Evolutionary conservation across 2,888 invertebrate genomes (phyloP).

Genomic region (Eueremaeus valkanovi): DNA sequence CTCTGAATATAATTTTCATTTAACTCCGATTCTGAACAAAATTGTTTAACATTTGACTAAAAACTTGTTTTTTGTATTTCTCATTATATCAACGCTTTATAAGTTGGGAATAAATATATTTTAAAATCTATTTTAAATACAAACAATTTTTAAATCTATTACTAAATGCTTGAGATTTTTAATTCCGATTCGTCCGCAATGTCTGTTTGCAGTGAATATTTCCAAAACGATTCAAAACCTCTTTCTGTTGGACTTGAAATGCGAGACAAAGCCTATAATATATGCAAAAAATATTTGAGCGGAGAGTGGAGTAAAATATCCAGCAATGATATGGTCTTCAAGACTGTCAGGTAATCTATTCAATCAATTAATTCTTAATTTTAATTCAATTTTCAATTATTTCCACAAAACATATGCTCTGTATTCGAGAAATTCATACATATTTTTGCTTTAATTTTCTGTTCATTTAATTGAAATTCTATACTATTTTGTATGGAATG

Average conservation of each 20-base stretch:
- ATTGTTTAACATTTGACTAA: neutral
- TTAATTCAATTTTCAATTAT: slow-evolving; percentile 2
- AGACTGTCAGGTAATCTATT: slow-evolving; percentile 68
- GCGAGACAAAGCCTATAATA: slow-evolving; percentile 69
- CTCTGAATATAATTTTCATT: neutral
- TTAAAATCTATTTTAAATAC: too few species aligned
- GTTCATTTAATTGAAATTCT: slow-evolving; percentile 2
- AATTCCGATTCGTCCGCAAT: neutral
- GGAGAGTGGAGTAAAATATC: slow-evolving; percentile 84
- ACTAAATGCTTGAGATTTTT: too few species aligned
- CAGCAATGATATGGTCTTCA: slow-evolving; percentile 70
- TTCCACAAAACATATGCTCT: neutral
- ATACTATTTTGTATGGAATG: neutral
- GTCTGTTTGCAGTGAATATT: neutral
- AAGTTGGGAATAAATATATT: too few species aligned
- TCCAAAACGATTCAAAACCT: neutral
- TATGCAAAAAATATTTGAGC: slow-evolving; percentile 82
- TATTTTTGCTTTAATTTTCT: slow-evolving; percentile 36
- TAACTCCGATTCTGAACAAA: too few species aligned
- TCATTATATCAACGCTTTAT: too few species aligned
- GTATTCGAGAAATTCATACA: neutral
- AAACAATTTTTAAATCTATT: too few species aligned
- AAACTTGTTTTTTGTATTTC: neutral
- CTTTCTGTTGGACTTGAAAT: slow-evolving; percentile 21
- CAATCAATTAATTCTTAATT: neutral